phyloP scores from a whole-genome alignment of 2,888 invertebrate species.

The Nycteola revayana region DNA sequence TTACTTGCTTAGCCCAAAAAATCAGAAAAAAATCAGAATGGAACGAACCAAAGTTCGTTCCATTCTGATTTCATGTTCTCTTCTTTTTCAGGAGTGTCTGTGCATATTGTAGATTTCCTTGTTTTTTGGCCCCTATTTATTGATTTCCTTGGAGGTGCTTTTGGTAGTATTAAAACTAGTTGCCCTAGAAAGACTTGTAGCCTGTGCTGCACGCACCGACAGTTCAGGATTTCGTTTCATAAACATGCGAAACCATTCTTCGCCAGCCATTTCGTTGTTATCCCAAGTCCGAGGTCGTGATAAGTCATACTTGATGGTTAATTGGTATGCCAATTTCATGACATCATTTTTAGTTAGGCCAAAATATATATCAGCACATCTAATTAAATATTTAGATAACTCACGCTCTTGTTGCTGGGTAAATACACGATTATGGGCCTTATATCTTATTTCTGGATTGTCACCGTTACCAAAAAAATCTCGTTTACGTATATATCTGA shows the following conservation, averaged over 20 bases:
- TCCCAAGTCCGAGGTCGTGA: conserved; percentile 6
- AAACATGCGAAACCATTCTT: conserved; percentile 1
- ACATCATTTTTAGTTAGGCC: conserved; percentile 10
- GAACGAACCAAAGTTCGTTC: too few relatives aligned
- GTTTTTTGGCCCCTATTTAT: conserved; percentile 8
- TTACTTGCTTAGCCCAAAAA: conserved; percentile 18
- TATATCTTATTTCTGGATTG: conserved; percentile 6
- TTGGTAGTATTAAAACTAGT: conserved; percentile 21
- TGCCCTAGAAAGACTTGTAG: conserved; percentile 10
- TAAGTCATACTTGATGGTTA: conserved; percentile 8
- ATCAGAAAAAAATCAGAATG: too few relatives aligned
- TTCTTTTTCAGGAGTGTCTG: conserved; percentile 27
- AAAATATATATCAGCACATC: conserved; percentile 12
- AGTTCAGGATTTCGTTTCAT: conserved; percentile 17
- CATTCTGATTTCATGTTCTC: conserved; percentile 16
- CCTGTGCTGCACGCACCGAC: conserved; percentile 28
- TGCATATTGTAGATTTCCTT: conserved; percentile 22
- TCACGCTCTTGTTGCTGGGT: conserved; percentile 3
- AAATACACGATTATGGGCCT: conserved; percentile 11
- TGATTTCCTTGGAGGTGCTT: conserved; percentile 22
- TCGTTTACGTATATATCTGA: conserved; percentile 8
- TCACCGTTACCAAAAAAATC: conserved; percentile 1
- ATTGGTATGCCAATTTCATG: conserved; percentile 6
- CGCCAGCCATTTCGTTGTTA: conserved; percentile 4
- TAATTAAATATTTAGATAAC: conserved; percentile 9